A percentile compares a stretch with the other conserved stretches of the same genome.
Evolutionary conservation across 2,113 vertebrate genomes (phyloP).

Genomic region (Labrus mixtus): DNA sequence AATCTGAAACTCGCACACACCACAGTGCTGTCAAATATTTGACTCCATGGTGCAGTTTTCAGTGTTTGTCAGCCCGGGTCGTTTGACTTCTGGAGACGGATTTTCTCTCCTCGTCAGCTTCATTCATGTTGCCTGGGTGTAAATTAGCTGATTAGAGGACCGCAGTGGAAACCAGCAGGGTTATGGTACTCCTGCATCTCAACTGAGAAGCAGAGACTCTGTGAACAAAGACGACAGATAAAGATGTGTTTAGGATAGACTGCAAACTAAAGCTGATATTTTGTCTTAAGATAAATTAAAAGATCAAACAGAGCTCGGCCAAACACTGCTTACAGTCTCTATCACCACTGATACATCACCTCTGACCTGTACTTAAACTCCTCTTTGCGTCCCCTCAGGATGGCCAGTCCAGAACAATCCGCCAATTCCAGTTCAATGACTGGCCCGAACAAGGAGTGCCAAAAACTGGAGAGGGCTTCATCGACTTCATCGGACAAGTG

Average conservation of each 20-base stretch:
- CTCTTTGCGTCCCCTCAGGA: constrained; percentile 80
- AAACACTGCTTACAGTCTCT: neutral
- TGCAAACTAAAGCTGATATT: constrained; percentile 8
- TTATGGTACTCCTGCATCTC: neutral
- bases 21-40: neutral
- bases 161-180: constrained; percentile 22
- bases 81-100: neutral
- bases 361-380: too few species aligned
- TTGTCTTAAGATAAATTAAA: neutral
- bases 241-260: constrained; percentile 3
- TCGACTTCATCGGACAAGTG: constrained; percentile 97
- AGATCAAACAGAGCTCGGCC: neutral
- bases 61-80: too few species aligned
- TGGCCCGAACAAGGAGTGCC: constrained; percentile 98
- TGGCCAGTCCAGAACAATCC: constrained; percentile 96
- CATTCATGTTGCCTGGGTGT: constrained; percentile 31
- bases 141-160: constrained; percentile 39
- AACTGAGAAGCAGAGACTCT: neutral
- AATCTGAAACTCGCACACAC: neutral
- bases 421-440: constrained; percentile 98
- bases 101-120: constrained; percentile 14
- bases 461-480: constrained; percentile 97
- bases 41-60: neutral
- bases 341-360: neutral
- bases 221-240: neutral